Percentiles rank a stretch among this genome's conserved stretches.
Evolutionary conservation across 2,888 invertebrate species (phyloP).

Genomic region (Chrysomela aeneicollis): DNA sequence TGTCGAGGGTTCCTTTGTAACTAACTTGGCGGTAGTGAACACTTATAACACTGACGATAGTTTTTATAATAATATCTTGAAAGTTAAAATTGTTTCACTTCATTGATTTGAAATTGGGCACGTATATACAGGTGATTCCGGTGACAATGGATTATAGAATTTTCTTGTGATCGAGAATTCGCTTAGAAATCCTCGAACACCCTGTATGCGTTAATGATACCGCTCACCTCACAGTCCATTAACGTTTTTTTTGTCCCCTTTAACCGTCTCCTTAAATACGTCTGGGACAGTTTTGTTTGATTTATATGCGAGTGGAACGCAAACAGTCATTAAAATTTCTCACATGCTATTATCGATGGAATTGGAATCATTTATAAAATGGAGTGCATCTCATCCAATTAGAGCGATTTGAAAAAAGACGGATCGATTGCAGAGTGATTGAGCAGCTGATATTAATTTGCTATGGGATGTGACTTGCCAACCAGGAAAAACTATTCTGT

Average conservation of each 20-base stretch:
- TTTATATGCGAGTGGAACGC: conserved; percentile 13
- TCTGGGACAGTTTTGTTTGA: conserved; percentile 25
- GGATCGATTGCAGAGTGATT: background rate
- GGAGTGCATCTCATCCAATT: conserved; percentile 1
- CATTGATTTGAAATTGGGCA: too few species aligned
- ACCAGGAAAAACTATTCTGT: too few species aligned
- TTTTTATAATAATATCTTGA: too few species aligned
- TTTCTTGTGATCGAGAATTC: background rate
- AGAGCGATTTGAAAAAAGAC: background rate
- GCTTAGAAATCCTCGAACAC: background rate
- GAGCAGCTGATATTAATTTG: background rate
- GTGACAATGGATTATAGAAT: too few species aligned
- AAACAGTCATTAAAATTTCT: conserved; percentile 22
- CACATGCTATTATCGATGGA: conserved; percentile 12
- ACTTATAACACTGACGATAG: too few species aligned
- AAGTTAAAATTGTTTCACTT: too few species aligned
- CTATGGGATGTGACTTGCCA: background rate
- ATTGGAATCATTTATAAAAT: conserved; percentile 1
- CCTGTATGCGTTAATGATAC: conserved; percentile 17
- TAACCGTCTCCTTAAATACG: conserved; percentile 17
- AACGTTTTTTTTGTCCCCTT: conserved; percentile 16
- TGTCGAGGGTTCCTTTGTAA: too few species aligned
- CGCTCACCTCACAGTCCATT: conserved; percentile 17
- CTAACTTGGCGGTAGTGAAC: too few species aligned
- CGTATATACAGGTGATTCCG: too few species aligned